phyloP scores from a whole-genome alignment of 2,888 invertebrate species.

The Barypeithes pellucidus region DNA sequence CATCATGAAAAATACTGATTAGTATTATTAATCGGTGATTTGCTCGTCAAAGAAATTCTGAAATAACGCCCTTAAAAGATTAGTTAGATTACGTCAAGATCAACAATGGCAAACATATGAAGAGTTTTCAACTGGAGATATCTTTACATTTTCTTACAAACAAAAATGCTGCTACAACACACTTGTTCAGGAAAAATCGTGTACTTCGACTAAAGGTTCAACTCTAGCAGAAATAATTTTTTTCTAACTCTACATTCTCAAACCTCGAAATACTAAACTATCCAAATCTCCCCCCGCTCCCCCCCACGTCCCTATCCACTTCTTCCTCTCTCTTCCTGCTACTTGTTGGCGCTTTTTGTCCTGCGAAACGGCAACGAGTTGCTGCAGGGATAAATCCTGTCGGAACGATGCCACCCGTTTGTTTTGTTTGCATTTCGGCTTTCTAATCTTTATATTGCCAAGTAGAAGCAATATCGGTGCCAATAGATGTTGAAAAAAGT shows the following conservation, averaged over 20 bases:
- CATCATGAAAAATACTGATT: no score
- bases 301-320: conserved; percentile 3
- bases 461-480: conserved; percentile 40
- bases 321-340: conserved; percentile 38
- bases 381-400: conserved; percentile 50
- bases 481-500: conserved; percentile 31
- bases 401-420: conserved; percentile 35
- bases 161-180: no score
- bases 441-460: conserved; percentile 47
- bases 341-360: conserved; percentile 53
- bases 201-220: no score
- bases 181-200: no score
- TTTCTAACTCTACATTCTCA: conserved; percentile 2
- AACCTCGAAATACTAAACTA: conserved; percentile 21
- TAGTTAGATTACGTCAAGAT: no score
- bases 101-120: no score
- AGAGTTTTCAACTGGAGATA: no score
- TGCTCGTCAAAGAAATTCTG: no score
- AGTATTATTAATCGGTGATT: no score
- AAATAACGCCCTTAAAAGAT: no score
- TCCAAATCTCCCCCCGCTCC: conserved; percentile 17
- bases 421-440: conserved; percentile 50
- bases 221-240: no score
- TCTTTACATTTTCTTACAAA: no score
- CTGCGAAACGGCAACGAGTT: conserved; percentile 47